Evolutionary conservation across 92 coral and sea anemone genomes (phyloP).

Genomic region (Siderastrea siderea): DNA sequence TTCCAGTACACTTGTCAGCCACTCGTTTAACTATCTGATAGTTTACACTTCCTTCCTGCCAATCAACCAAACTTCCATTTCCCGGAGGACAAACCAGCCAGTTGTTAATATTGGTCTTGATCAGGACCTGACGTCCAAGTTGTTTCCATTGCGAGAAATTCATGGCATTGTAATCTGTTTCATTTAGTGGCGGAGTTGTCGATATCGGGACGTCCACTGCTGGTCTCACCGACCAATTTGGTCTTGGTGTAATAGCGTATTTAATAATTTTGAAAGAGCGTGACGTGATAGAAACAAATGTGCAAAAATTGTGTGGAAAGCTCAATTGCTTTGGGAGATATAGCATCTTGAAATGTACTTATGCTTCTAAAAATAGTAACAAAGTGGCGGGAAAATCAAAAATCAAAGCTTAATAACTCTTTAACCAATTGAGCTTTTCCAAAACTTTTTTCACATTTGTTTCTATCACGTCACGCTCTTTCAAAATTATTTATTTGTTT

Average conservation of each 20-base stretch:
- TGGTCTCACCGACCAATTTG: neutral
- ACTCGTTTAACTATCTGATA: conserved; percentile 36
- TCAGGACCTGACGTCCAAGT: conserved; percentile 60
- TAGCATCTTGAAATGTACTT: no score
- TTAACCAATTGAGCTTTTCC: no score
- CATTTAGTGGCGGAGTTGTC: conserved; percentile 24
- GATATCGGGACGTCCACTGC: conserved; percentile 8
- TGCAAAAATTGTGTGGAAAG: no score
- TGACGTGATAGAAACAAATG: no score
- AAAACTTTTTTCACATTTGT: no score
- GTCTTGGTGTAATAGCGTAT: conserved; percentile 23
- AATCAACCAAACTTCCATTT: conserved; percentile 39
- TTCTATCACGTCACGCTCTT: no score
- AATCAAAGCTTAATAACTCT: no score
- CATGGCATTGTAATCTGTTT: conserved; percentile 40
- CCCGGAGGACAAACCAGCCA: conserved; percentile 54
- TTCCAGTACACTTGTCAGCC: neutral
- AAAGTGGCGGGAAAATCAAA: no score
- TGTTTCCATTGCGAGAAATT: conserved; percentile 59
- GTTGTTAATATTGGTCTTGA: conserved; percentile 61
- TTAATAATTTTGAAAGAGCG: no score
- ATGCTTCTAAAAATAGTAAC: no score
- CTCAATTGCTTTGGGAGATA: no score
- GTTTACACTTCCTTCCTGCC: conserved; percentile 36
- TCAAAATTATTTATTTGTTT: no score